Evolutionary conservation across 2,113 vertebrate genomes (phyloP).

Genomic region (Lichenostomus cassidix): DNA sequence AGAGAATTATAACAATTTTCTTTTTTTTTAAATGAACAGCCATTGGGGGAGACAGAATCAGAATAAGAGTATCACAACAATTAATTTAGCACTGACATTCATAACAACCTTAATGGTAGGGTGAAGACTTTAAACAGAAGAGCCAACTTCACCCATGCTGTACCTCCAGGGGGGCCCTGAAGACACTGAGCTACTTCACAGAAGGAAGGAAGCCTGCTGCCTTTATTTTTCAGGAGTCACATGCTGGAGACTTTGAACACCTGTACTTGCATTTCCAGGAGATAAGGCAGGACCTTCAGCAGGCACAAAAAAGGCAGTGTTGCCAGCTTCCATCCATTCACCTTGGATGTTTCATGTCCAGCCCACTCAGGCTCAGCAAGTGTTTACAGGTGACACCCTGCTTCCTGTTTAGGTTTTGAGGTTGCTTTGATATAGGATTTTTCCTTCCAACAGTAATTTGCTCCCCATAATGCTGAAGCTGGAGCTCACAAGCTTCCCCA

Average conservation of each 20-base stretch:
- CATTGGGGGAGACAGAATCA: background rate
- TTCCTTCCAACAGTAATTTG: background rate
- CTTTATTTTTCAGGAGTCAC: background rate
- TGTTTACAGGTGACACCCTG: background rate
- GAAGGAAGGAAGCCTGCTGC: background rate
- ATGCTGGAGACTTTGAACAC: background rate
- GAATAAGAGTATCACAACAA: background rate
- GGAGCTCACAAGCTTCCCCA: background rate
- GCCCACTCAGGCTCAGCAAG: background rate
- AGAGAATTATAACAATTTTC: background rate
- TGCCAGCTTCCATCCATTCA: background rate
- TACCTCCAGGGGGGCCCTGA: background rate
- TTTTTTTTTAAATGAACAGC: background rate
- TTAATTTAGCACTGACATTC: background rate
- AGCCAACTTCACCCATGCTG: background rate
- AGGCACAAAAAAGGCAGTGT: rapidly evolving
- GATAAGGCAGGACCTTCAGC: background rate
- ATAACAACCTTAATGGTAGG: background rate
- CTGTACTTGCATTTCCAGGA: background rate
- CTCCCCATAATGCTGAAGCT: background rate
- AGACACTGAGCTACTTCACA: background rate
- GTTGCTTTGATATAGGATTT: background rate
- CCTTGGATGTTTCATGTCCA: background rate
- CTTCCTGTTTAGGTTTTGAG: background rate
- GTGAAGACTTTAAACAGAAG: background rate